phyloP scores from a whole-genome alignment of 1,140 invertebrate genomes.

The Drusus annulatus region DNA sequence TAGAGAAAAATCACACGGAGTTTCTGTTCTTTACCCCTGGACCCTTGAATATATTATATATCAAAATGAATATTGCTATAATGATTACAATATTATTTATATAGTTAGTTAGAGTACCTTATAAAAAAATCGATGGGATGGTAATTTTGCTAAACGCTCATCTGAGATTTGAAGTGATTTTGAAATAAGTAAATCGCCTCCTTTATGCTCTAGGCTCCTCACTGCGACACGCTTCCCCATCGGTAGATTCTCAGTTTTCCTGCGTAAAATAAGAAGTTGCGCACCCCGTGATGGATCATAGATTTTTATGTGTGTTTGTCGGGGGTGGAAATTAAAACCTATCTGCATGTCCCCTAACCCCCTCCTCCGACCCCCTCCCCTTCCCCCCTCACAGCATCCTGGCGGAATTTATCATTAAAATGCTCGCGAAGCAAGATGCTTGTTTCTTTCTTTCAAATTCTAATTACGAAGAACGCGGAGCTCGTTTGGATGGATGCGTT shows the following conservation, averaged over 20 bases:
- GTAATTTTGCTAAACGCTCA: too few relatives aligned
- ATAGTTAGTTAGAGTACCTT: too few relatives aligned
- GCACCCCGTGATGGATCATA: conserved; percentile 58
- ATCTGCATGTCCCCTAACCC: conserved; percentile 49
- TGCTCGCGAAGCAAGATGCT: conserved; percentile 33
- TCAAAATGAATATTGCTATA: too few relatives aligned
- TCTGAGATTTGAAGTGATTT: too few relatives aligned
- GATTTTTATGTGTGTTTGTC: conserved; percentile 59
- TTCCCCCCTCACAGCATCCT: background rate
- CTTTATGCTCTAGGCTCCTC: background rate
- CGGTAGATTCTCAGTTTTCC: conserved; percentile 43
- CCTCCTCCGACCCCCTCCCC: background rate
- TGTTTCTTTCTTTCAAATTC: conserved; percentile 46
- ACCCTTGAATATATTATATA: too few relatives aligned
- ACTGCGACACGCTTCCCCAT: background rate
- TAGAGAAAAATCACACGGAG: too few relatives aligned
- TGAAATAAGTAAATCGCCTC: too few relatives aligned
- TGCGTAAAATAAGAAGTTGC: conserved; percentile 59
- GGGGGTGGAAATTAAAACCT: conserved; percentile 56
- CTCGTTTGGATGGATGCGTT: conserved; percentile 37
- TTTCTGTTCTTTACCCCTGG: too few relatives aligned
- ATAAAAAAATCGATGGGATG: too few relatives aligned
- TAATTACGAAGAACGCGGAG: conserved; percentile 39
- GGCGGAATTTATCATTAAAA: conserved; percentile 46
- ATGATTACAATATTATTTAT: too few relatives aligned